Conservation (phyloP, 2,113 vertebrate genomes). For the Rallus limicola region DNA sequence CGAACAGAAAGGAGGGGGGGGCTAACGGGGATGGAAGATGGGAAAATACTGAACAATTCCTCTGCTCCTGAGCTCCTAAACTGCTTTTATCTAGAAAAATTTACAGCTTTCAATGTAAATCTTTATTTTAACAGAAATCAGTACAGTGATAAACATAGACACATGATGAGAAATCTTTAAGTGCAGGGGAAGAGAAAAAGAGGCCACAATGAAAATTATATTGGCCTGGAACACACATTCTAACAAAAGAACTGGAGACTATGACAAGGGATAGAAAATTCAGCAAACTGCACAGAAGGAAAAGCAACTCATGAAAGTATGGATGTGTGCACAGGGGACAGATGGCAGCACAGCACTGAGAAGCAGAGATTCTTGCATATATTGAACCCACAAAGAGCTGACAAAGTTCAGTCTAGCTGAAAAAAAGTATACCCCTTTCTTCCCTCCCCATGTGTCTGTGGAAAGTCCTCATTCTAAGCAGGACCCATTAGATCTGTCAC, state of each 20-base stretch:
- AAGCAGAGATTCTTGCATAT: neutral
- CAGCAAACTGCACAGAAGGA: neutral
- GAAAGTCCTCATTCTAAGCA: neutral
- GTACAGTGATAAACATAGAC: neutral
- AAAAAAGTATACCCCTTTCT: conserved; percentile 15
- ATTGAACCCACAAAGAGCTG: neutral
- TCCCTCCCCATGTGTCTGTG: conserved; percentile 32
- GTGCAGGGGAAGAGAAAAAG: neutral
- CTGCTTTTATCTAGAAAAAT: neutral
- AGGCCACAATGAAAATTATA: neutral
- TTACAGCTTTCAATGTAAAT: neutral
- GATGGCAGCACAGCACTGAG: conserved; percentile 28
- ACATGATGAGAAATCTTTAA: neutral
- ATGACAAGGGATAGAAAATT: neutral
- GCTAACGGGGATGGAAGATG: neutral
- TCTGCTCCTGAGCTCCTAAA: neutral
- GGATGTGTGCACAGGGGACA: conserved; percentile 1
- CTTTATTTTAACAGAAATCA: neutral
- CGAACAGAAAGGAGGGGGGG: neutral
- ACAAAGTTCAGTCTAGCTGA: neutral
- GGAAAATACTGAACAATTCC: neutral
- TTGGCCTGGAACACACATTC: neutral
- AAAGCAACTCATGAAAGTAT: neutral
- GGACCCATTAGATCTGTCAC: neutral
- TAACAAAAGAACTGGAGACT: neutral